phyloP scores from a whole-genome alignment of 2,113 vertebrate species.

The Crotophaga sulcirostris region DNA sequence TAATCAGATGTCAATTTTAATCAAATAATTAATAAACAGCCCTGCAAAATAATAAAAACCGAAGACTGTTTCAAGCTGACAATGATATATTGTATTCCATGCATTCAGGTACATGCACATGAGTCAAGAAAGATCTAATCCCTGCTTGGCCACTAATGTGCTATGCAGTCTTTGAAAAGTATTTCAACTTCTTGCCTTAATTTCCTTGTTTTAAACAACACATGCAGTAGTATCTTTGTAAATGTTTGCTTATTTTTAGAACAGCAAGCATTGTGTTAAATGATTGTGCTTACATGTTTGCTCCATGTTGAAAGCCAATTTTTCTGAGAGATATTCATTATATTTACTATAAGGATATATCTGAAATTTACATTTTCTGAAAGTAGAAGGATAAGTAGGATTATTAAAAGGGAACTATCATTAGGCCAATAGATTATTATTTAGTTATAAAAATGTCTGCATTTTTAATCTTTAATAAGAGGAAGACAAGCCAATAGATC shows the following conservation, averaged over 20 bases:
- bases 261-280: neutral
- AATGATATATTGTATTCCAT: neutral
- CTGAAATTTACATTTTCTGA: neutral
- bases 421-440: neutral
- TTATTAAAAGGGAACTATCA: neutral
- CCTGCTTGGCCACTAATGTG: neutral
- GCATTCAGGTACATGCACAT: neutral
- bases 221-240: neutral
- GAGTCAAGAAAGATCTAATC: neutral
- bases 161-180: neutral
- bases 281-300: neutral
- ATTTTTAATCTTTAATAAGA: neutral
- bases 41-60: neutral
- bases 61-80: neutral
- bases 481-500: neutral
- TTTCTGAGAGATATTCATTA: neutral
- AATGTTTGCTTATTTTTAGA: neutral
- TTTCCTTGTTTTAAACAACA: neutral
- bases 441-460: neutral
- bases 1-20: conserved; percentile 25
- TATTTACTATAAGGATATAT: neutral
- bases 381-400: neutral
- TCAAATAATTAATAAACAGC: conserved; percentile 14
- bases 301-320: neutral
- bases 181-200: neutral